Conservation (phyloP, 2,888 invertebrate species). For the Volucella bombylans region DNA sequence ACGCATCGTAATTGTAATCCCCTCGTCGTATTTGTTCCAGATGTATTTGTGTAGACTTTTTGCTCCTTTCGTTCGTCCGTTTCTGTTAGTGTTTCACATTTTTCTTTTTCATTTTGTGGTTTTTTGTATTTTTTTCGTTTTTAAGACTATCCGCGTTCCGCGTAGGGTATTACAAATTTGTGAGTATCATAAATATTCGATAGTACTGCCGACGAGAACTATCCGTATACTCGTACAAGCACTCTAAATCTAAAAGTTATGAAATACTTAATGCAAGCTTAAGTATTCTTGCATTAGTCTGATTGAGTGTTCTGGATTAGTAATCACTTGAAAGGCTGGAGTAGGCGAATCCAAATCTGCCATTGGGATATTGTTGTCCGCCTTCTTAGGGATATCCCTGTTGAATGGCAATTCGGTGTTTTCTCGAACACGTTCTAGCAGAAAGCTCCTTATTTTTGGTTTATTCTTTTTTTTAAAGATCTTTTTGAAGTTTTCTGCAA, state of each 20-base stretch:
- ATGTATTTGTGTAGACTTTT: slow-evolving; percentile 55
- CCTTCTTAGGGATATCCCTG: slow-evolving; percentile 1
- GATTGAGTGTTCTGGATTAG: slow-evolving; percentile 42
- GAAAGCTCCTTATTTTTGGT: slow-evolving; percentile 7
- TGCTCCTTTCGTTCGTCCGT: not conserved
- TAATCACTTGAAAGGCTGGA: slow-evolving; percentile 15
- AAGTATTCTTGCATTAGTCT: slow-evolving; percentile 2
- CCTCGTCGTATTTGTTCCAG: slow-evolving; percentile 32
- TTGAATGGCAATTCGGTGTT: slow-evolving; percentile 23
- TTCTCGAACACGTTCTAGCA: slow-evolving; percentile 19
- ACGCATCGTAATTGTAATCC: slow-evolving; percentile 54
- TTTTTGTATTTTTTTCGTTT: not conserved
- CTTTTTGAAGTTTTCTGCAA: not conserved
- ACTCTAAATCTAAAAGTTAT: not conserved
- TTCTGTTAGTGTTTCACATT: no score
- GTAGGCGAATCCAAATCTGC: not conserved
- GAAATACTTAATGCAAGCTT: not conserved
- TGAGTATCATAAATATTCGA: slow-evolving; percentile 7
- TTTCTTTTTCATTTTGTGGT: not conserved
- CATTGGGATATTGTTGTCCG: slow-evolving; percentile 3
- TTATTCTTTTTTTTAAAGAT: slow-evolving; percentile 29
- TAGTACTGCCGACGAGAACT: not conserved
- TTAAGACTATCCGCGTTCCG: not conserved
- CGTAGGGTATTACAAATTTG: slow-evolving; percentile 3
- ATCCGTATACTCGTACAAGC: no score